These are phyloP conservation scores for Drosophila mimica DNA, from an alignment of 2,888 invertebrate genomes.

Conservation along the genomic window DNA sequence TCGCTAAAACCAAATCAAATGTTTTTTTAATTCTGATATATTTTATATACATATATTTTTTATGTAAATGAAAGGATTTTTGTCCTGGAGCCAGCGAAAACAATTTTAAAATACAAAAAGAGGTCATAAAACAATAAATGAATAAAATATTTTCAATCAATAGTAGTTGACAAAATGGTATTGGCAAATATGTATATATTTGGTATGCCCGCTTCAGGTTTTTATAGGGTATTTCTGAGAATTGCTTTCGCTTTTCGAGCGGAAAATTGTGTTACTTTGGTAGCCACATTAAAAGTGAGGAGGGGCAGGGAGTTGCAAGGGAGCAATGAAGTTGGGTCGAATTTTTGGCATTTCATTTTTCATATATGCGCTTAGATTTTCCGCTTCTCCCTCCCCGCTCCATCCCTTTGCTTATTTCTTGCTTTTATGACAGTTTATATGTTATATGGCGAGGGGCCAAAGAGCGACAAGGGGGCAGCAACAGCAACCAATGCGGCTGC, in stretches of 20 bases:
- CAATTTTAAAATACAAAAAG: neutral
- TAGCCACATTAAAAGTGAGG: slow-evolving; percentile 13
- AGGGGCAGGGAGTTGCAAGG: neutral
- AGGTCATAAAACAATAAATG: neutral
- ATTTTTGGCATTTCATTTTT: slow-evolving; percentile 60
- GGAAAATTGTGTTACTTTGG: slow-evolving; percentile 70
- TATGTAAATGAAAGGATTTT: too few species aligned
- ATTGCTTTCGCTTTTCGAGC: slow-evolving; percentile 63
- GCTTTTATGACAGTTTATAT: slow-evolving; percentile 48
- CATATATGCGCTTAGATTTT: slow-evolving; percentile 33
- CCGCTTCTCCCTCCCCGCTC: neutral
- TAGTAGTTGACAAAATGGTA: neutral
- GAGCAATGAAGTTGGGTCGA: slow-evolving; percentile 3
- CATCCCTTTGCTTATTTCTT: slow-evolving; percentile 14
- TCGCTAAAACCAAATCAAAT: too few species aligned
- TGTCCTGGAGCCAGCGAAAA: too few species aligned
- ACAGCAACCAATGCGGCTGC: slow-evolving; percentile 31
- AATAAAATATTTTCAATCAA: neutral
- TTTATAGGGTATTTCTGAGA: slow-evolving; percentile 45
- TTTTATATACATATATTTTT: too few species aligned
- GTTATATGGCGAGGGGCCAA: slow-evolving; percentile 3
- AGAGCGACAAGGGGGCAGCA: neutral
- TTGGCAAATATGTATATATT: neutral
- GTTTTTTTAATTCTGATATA: too few species aligned
- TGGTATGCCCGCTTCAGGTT: neutral